These are phyloP conservation scores for Echiichthys vipera DNA, from an alignment of 2,797 vertebrate genomes.

Conservation along the genomic window DNA sequence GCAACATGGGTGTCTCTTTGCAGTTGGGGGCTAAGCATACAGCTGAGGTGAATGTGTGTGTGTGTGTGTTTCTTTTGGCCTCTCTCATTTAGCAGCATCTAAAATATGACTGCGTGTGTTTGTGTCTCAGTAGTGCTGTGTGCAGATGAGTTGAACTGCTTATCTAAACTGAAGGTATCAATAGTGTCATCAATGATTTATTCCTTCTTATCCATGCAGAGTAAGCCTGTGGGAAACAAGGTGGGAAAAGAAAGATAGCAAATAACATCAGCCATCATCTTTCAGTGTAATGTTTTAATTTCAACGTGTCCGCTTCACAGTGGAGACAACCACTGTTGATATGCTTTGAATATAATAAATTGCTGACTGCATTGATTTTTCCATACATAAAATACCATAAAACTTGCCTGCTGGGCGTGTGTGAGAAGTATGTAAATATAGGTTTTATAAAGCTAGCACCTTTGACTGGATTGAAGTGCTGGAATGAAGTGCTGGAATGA, in stretches of 20 bases:
- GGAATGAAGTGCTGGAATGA: constrained; percentile 30
- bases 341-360: constrained; percentile 60
- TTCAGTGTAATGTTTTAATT: constrained; percentile 40
- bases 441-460: constrained; percentile 18
- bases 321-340: constrained; percentile 33
- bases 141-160: neutral
- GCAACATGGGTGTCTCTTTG: constrained; percentile 44
- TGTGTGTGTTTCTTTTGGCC: neutral
- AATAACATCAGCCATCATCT: constrained; percentile 35
- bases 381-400: constrained; percentile 54
- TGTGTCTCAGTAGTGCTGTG: neutral
- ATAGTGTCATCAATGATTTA: constrained; percentile 29
- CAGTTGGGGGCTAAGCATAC: neutral
- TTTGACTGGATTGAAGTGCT: constrained; percentile 8
- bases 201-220: constrained; percentile 14
- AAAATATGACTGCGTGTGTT: neutral
- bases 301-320: constrained; percentile 27
- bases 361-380: constrained; percentile 57
- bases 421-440: constrained; percentile 47
- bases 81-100: neutral
- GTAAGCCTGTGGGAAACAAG: constrained; percentile 18
- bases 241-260: neutral
- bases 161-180: constrained; percentile 44
- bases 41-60: neutral
- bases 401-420: constrained; percentile 20